Base-by-base conservation (phyloP, 1,140 invertebrate genomes). In the Reticulitermes speratus region DNA sequence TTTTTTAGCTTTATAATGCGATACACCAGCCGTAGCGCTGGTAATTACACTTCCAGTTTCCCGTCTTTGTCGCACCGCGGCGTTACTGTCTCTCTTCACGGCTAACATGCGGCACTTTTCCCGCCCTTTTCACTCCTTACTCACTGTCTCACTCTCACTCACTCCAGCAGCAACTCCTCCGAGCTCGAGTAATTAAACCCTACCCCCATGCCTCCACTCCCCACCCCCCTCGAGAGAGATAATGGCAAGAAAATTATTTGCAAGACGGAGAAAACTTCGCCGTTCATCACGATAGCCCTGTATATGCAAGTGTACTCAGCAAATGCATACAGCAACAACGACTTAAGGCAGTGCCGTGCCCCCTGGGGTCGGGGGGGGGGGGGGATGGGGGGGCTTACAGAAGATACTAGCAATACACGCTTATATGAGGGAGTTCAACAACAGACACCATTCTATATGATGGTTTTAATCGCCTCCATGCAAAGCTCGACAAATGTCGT, bases 161-260 rank as follows among this genome's bases (percentile, higher is more conserved):
- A 55, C 19, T 55, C 7, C 52, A 55, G 52, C 52, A 21, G 16
- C 65, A 75, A 75, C 65, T 21, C 59, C 9, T 12, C 21, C 16
- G 59, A 65, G 59, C 59, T 75, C 65, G 65, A 75, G 65, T 75
- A 75, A 75, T 75, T 75, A 75, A 75, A 75, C 65, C 65, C n/a
- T 55, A 5, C 65, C 65, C 65, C 65, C 55, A n/a, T 16, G 19
- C 59, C 21, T 19, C 19, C 21, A 65, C 65, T 14, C 55, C 21
- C 55, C 65, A 19, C 25, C 1, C 65, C 65, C 65, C 8, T 11
- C n/a, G 65, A 75, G 65, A 75, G 65, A 75, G 65, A 75, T 75
- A 75, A 75, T 75, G 65, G 65, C 65, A 75, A 75, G 65, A 75
- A 75, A 75, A 75, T 75, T 75, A 75, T 75, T 75, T 75, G 65